Evolutionary conservation across 2,113 vertebrate species (phyloP).

Genomic region (Sialia sialis): DNA sequence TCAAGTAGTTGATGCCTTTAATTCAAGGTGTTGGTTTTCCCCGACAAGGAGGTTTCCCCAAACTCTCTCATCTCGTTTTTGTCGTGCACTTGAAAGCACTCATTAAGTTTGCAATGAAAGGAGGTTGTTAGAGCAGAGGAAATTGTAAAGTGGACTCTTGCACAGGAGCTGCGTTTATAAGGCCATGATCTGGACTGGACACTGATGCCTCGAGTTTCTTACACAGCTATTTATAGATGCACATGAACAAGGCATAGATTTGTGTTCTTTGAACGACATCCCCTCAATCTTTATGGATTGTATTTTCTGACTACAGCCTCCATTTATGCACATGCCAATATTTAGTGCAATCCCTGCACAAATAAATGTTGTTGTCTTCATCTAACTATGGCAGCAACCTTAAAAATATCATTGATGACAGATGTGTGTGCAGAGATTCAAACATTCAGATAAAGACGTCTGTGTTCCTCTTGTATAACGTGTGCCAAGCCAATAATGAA

Average conservation of each 20-base stretch:
- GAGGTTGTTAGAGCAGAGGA: constrained; percentile 19
- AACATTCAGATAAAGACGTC: not conserved
- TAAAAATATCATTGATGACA: constrained; percentile 1
- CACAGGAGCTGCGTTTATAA: not conserved
- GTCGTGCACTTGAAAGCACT: not conserved
- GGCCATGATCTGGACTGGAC: not conserved
- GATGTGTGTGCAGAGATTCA: not conserved
- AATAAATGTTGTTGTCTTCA: constrained; percentile 11
- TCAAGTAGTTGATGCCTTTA: not conserved
- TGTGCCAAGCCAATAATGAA: constrained; percentile 27
- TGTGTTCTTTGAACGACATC: not conserved
- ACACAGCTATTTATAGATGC: not conserved
- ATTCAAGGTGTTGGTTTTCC: constrained; percentile 35
- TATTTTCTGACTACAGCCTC: not conserved
- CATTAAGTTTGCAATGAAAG: constrained; percentile 34
- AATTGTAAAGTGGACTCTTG: constrained; percentile 5
- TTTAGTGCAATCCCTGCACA: not conserved
- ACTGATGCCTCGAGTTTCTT: not conserved
- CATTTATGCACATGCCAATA: constrained; percentile 2
- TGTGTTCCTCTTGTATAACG: not conserved
- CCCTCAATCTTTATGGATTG: not conserved
- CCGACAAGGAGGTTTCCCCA: constrained; percentile 17
- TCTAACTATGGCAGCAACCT: not conserved
- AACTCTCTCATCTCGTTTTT: constrained; percentile 36
- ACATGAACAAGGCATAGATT: not conserved